Conservation (phyloP, 92 coral and sea anemone genomes). For the Umimayanthus chanpuru region DNA sequence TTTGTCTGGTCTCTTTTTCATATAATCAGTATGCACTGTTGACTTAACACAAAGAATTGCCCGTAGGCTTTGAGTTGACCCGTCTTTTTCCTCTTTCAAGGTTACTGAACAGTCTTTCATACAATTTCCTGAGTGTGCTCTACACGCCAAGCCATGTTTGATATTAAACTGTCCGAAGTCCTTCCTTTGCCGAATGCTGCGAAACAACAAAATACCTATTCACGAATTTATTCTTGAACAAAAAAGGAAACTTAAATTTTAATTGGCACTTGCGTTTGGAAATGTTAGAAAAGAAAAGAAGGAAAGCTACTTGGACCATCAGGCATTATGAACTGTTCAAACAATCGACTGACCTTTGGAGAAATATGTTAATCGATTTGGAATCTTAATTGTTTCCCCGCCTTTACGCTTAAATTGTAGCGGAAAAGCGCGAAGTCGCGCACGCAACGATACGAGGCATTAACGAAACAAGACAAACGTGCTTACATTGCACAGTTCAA, state of each 20-base stretch:
- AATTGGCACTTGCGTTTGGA: background rate
- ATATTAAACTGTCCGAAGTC: background rate
- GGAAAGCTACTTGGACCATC: conserved; percentile 12
- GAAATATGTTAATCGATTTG: conserved; percentile 29
- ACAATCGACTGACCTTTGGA: background rate
- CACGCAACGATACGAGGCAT: background rate
- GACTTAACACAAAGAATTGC: background rate
- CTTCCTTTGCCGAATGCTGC: background rate
- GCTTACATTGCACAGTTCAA: background rate
- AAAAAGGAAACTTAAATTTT: background rate
- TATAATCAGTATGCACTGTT: background rate
- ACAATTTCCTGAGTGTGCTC: conserved; percentile 22
- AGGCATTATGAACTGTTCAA: background rate
- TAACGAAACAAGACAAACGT: background rate
- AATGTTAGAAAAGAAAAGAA: background rate
- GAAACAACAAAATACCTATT: background rate
- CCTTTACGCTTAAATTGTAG: conserved; percentile 7
- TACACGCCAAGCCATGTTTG: background rate
- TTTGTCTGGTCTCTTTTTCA: background rate
- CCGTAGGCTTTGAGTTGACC: conserved; percentile 15
- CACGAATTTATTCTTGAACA: background rate
- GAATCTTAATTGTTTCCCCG: conserved; percentile 22
- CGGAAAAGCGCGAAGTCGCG: conserved; percentile 1
- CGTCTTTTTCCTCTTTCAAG: background rate
- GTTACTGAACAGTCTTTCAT: background rate